These are phyloP conservation scores for Chromobotia macracanthus DNA, from an alignment of 2,797 vertebrate species.

Conservation along the genomic window DNA sequence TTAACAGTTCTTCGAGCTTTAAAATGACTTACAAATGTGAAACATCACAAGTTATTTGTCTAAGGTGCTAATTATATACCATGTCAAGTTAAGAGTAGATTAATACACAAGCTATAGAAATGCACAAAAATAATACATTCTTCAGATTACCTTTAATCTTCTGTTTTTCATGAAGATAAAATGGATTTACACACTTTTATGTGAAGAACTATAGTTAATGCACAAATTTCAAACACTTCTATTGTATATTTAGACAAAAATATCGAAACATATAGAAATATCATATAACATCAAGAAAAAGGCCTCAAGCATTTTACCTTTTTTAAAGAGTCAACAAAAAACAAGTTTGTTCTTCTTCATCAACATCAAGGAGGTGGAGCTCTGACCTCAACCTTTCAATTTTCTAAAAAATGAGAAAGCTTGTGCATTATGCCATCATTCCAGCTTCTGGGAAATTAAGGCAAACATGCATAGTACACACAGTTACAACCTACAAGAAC, in stretches of 20 bases:
- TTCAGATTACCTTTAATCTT: no score
- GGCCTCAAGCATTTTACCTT: constrained; percentile 65
- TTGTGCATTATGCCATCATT: neutral
- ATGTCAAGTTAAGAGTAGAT: neutral
- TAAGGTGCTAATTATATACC: neutral
- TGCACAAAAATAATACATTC: no score
- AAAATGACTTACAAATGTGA: neutral
- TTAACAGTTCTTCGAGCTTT: neutral
- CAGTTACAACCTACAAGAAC: no score
- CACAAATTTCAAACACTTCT: neutral
- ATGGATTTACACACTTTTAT: no score
- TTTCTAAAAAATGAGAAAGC: constrained; percentile 81
- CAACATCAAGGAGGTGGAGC: constrained; percentile 91
- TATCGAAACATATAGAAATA: neutral
- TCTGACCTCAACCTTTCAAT: constrained; percentile 92
- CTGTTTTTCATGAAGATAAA: no score
- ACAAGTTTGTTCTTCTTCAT: constrained; percentile 83
- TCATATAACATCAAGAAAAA: neutral
- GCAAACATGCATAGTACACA: no score
- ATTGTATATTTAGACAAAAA: neutral
- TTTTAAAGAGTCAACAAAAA: constrained; percentile 89
- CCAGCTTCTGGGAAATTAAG: neutral
- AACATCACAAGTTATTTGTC: neutral
- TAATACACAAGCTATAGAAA: neutral
- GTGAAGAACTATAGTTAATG: no score